These are phyloP conservation scores for Scopus umbretta DNA, from an alignment of 2,113 vertebrate genomes.

Conservation along the genomic window DNA sequence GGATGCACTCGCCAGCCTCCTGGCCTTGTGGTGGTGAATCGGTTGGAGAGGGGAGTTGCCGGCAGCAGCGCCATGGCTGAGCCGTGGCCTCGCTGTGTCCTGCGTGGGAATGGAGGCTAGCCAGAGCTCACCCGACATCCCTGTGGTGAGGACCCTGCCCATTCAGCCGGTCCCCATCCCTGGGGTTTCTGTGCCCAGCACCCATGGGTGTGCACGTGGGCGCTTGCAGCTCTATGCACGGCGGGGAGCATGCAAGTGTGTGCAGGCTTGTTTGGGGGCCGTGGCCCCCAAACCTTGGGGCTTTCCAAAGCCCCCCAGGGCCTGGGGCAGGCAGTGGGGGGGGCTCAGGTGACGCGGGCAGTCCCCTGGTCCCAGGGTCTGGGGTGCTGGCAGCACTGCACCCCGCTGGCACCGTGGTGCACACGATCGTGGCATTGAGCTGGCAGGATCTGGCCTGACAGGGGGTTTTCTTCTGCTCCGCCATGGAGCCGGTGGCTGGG, in stretches of 20 bases:
- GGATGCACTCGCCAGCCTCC: background rate
- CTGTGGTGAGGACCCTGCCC: background rate
- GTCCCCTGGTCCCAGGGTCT: too few species aligned
- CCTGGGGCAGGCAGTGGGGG: background rate
- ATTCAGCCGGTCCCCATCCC: rapidly evolving
- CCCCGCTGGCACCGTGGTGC: rapidly evolving
- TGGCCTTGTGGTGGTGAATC: background rate
- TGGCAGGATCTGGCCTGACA: rapidly evolving
- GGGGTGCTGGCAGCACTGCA: background rate
- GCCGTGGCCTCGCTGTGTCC: background rate
- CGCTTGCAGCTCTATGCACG: rapidly evolving
- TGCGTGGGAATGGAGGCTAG: rapidly evolving
- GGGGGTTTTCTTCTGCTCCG: background rate
- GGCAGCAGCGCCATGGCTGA: rapidly evolving
- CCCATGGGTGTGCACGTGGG: rapidly evolving
- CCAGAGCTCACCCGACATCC: rapidly evolving
- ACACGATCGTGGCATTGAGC: rapidly evolving
- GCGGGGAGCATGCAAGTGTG: rapidly evolving
- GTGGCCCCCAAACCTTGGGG: rapidly evolving
- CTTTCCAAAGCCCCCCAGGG: background rate
- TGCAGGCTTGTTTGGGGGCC: rapidly evolving
- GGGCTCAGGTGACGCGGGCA: background rate
- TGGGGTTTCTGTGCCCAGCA: background rate
- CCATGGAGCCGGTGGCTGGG: rapidly evolving
- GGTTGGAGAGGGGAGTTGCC: background rate